These are phyloP conservation scores for Boleophthalmus pectinirostris DNA, from an alignment of 2,113 vertebrate species.

Conservation along the genomic window DNA sequence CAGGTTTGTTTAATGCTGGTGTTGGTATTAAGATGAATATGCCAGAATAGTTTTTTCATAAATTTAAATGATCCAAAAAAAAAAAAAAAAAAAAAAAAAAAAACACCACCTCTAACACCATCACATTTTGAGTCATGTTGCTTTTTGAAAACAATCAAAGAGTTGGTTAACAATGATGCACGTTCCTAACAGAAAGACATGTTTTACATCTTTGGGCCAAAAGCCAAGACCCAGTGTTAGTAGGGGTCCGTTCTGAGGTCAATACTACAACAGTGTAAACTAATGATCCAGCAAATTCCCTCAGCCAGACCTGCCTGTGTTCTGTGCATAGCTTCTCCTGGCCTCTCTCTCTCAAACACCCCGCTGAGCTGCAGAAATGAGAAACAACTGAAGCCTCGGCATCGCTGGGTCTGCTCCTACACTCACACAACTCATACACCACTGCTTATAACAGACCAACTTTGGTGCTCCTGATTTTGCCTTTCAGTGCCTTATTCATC, in stretches of 20 bases:
- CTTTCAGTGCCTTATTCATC: constrained; percentile 45
- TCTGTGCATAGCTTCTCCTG: constrained; percentile 44
- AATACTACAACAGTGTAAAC: constrained; percentile 74
- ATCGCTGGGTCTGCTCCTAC: constrained; percentile 44
- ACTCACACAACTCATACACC: constrained; percentile 64
- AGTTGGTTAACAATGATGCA: constrained; percentile 5
- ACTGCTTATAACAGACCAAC: constrained; percentile 67
- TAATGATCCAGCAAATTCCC: constrained; percentile 75
- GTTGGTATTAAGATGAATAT: background rate
- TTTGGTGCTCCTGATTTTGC: constrained; percentile 40
- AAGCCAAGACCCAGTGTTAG: constrained; percentile 47
- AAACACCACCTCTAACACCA: too few relatives aligned
- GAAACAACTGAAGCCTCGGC: constrained; percentile 67
- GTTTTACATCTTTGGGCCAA: constrained; percentile 50
- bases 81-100: background rate
- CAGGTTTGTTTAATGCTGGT: background rate
- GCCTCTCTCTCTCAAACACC: constrained; percentile 58
- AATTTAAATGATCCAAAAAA: background rate
- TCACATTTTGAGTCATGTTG: too few relatives aligned
- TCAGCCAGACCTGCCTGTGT: constrained; percentile 51
- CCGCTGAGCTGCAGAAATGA: constrained; percentile 69
- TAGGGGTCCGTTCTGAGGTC: constrained; percentile 69
- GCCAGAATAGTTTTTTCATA: background rate
- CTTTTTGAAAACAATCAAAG: too few relatives aligned
- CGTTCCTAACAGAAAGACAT: constrained; percentile 40